phyloP scores from a whole-genome alignment of 2,888 invertebrate species.

The Plebejus argus region DNA sequence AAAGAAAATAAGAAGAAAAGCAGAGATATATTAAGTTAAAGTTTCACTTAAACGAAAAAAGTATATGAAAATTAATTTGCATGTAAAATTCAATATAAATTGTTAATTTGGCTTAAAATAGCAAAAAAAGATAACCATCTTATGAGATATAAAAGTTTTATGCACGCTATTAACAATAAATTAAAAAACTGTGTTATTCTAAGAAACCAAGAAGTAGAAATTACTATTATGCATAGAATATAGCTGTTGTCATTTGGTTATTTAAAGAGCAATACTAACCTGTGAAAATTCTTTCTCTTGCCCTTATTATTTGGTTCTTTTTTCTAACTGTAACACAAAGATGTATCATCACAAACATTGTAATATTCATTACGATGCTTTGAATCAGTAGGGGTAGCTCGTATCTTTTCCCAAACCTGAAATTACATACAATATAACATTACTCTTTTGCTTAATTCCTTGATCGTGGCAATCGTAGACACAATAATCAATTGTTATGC shows the following conservation, averaged over 20 bases:
- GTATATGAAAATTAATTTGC: not conserved
- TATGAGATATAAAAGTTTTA: no score
- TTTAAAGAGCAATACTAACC: conserved; percentile 78
- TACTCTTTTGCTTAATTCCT: not conserved
- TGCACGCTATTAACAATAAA: not conserved
- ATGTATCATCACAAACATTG: conserved; percentile 97
- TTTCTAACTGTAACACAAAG: conserved; percentile 93
- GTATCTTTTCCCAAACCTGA: conserved; percentile 98
- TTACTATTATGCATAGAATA: not conserved
- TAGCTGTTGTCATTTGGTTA: not conserved
- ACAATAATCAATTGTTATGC: no score
- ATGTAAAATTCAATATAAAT: not conserved
- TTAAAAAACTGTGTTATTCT: not conserved
- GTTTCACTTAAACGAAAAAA: not conserved
- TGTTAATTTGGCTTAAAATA: not conserved
- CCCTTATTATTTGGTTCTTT: conserved; percentile 88
- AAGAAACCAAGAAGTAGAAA: not conserved
- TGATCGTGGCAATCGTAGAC: no score
- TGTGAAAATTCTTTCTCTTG: conserved; percentile 90
- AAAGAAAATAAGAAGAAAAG: not conserved
- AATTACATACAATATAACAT: conserved; percentile 49
- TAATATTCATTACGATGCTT: conserved; percentile 97
- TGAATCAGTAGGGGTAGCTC: conserved; percentile 97
- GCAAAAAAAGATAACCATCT: no score
- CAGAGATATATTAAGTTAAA: not conserved